Base-by-base conservation (phyloP, 1,140 invertebrate species). In the Pseudomyrmex concolor region DNA sequence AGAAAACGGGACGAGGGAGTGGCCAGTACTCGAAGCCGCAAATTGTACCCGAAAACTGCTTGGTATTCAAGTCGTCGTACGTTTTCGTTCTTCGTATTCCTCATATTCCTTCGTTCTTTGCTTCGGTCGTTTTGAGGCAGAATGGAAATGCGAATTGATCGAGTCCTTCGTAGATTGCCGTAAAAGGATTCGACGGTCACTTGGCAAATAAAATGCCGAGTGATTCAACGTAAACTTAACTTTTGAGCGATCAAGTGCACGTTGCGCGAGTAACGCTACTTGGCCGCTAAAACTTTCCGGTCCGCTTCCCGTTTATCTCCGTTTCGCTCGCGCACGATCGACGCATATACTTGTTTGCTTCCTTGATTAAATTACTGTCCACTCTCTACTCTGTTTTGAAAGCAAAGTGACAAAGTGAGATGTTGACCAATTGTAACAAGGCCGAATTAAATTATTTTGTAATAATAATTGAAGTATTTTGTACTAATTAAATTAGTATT, bases 61-160 rank as follows among this genome's bases (percentile, higher is more conserved):
- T 90, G 59, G 64, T 87, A 90, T 90, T 90, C 89, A 85, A 86
- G 73, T 67, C 76, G 84, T 19, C 25, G 22, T 64, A 43, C 51
- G 70, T 87, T 84, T 84, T 68, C 57, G 57, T 25, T 15, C 50
- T 51, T 78, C 62, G 71, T 84, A 84, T 80, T 78, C 68, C 34
- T 34, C n/a, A n/a, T n/a, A n/a, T n/a, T n/a, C n/a, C n/a, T n/a
- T n/a, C 63, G 22, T 80, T 84, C 71, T 84, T 86, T 72, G 67
- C 66, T 83, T 81, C 55, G 59, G 60, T 84, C 64, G 76, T 22
- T 17, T 71, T 34, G 77, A 73, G 72, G 13, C 71, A 60, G 66
- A 78, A 87, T 66, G 80, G 66, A 83, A 87, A 83, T 84, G 83
- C 74, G 83, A 66, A 84, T 84, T 84, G 82, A 84, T 84, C 82